These are phyloP conservation scores for Puma concolor DNA, from an alignment of 2,113 vertebrate species.

Conservation along the genomic window DNA sequence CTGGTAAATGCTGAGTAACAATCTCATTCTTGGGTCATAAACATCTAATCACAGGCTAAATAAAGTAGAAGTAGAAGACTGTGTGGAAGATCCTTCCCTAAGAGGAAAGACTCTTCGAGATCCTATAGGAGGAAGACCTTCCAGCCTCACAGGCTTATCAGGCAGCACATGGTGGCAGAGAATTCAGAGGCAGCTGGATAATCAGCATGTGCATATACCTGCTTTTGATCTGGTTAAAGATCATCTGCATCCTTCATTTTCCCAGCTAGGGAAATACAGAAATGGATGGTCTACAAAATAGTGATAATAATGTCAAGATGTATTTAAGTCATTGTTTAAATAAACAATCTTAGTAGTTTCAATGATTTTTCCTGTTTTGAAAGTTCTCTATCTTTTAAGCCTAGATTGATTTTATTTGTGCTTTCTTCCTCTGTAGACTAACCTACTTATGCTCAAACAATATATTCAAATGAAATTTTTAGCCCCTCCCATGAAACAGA, in stretches of 20 bases:
- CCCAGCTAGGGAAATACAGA: not conserved
- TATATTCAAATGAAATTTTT: not conserved
- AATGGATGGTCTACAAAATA: not conserved
- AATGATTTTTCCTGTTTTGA: constrained; percentile 11
- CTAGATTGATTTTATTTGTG: not conserved
- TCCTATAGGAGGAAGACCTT: not conserved
- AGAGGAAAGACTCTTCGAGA: not conserved
- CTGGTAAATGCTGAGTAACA: not conserved
- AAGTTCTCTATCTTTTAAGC: not conserved
- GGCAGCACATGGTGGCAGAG: not conserved
- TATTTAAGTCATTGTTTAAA: not conserved
- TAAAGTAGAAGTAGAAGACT: not conserved
- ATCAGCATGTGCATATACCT: not conserved
- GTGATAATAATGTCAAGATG: not conserved
- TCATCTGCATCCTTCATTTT: not conserved
- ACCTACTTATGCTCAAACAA: not conserved
- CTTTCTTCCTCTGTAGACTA: not conserved
- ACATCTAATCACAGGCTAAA: not conserved
- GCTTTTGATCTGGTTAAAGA: not conserved
- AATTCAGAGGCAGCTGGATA: not conserved
- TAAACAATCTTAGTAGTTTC: not conserved
- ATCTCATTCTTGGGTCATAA: not conserved
- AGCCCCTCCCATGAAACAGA: not conserved
- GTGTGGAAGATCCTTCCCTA: not conserved
- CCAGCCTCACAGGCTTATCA: rapidly evolving